A percentile compares a stretch with the other conserved stretches of the same genome.
Evolutionary conservation across 2,797 vertebrate species (phyloP).

Genomic region (Setipinna tenuifilis): DNA sequence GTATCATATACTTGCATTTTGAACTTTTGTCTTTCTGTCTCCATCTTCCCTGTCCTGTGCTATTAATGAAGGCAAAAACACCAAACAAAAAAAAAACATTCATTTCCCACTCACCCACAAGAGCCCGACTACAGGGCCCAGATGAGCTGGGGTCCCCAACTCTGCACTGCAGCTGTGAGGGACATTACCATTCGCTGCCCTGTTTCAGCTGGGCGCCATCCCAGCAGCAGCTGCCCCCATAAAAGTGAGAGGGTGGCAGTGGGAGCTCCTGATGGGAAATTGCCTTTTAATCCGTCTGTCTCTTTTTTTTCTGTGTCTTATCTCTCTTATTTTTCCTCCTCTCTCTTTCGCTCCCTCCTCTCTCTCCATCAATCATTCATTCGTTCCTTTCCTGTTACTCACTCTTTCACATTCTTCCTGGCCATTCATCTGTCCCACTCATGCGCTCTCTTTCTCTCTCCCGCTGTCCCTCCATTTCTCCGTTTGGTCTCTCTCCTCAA

Average conservation of each 20-base stretch:
- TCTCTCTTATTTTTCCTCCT: neutral
- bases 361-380: neutral
- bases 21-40: too few species aligned
- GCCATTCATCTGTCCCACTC: too few species aligned
- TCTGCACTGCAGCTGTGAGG: neutral
- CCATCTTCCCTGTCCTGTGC: too few species aligned
- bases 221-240: neutral
- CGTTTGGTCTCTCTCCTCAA: too few species aligned
- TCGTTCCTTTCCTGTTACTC: too few species aligned
- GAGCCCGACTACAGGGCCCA: too few species aligned
- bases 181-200: neutral
- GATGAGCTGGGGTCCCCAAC: neutral
- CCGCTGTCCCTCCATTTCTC: too few species aligned
- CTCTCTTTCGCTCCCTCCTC: conserved; percentile 12
- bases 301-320: neutral
- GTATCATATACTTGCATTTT: too few species aligned
- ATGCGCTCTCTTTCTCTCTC: too few species aligned
- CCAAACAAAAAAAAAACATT: too few species aligned
- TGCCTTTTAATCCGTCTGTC: neutral
- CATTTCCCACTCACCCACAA: neutral
- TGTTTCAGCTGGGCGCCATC: neutral
- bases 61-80: too few species aligned
- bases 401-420: too few species aligned
- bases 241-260: neutral
- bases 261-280: neutral